Base-by-base conservation (phyloP, 2,113 vertebrate genomes). In the Heterocephalus glaber region DNA sequence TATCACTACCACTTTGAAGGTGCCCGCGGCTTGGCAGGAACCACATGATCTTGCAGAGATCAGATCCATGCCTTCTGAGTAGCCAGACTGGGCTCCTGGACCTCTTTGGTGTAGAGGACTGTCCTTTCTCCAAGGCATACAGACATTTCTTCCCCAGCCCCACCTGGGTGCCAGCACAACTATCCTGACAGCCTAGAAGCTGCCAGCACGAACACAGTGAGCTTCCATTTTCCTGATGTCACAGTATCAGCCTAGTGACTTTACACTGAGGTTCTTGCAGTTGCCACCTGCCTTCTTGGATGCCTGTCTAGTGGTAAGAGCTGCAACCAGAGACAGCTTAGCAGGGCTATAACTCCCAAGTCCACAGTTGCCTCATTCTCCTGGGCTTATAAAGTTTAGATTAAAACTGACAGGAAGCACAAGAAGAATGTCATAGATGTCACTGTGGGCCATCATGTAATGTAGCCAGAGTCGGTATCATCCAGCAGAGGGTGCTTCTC, bases 41-140 rank as follows among this genome's bases (percentile, higher is more conserved):
- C 38, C 17, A 99, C 97, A 0, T 90, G 99, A 99, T 99, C 98
- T 99, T 99, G 94, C 99, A 99, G 52, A 99, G 99, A 99, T 99
- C 80, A 99, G 70, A 2, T 98, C 95, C 24, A 94, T 89, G 83
- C 97, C 98, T 90, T 99, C 98, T 0, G 6, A 38, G 96, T 98
- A 98, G 80, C 98, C 98, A 1, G 99, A 0, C 7, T 89, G 1
- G 99, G 99, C 41, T 99, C 3, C 0, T 99, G 99, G 60, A 99
- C 99, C 95, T 99, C 99, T 92, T 99, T 28, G 99, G 99, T 99
- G 98, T 98, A 99, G 81, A 97, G 98, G 95, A 99, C 98, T 1
- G 97, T 93, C 1, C 99, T 99, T 99, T 99, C 97, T 99, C 99
- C 95, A 99, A 95, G 30, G 99, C 99, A 0, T 98, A 99, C 6